Base-by-base conservation (phyloP, 1,140 invertebrate genomes). In the Dolichoris vasculosae region DNA sequence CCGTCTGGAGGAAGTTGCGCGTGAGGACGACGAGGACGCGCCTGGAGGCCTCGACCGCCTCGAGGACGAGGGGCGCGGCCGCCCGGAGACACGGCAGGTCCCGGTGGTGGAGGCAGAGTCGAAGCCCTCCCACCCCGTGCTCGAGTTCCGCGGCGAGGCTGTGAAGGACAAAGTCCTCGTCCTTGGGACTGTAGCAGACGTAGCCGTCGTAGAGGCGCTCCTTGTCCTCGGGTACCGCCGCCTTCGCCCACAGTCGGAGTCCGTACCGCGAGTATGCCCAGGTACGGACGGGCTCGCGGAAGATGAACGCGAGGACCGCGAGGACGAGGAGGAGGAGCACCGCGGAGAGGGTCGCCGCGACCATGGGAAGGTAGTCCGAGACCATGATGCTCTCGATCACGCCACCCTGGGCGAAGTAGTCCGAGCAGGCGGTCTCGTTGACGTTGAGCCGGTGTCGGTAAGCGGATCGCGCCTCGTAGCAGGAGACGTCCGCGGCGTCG, bases 121-220 rank as follows among this genome's bases (percentile, higher is more conserved):
- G 95, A 87, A 97, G 97, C 80, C 93, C 93, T 3, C 94, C 93
- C 3, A 95, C 94, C 0, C 95, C 95, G 32, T 96, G 96, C 91
- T 99, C 98, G 77, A 99, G 92, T 89, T 98, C 97, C 3, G 95
- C 95, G 4, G 96, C 96, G 64, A 99, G 94, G 15, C 96, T 96
- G 87, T 97, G 96, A 43, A 97, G 94, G 0, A 98, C 96, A 90
- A 98, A 97, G 90, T 97, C 96, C 89, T 98, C 97, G 92, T 99
- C 98, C 92, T 98, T 97, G 32, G 97, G 96, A 86, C 97, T 98
- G 93, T 99, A 98, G 86, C 97, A 96, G 7, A 99, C 96, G 92
- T 98, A 98, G 59, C 97, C 97, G 90, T 99, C 98, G 92, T 98
- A 99, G 20, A 97, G 93, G 88, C 98, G 98, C 89, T 97, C 97